A percentile compares a stretch with the other conserved stretches of the same genome.
Conservation (phyloP, 2,113 vertebrate genomes). For the Podarcis raffonei region DNA sequence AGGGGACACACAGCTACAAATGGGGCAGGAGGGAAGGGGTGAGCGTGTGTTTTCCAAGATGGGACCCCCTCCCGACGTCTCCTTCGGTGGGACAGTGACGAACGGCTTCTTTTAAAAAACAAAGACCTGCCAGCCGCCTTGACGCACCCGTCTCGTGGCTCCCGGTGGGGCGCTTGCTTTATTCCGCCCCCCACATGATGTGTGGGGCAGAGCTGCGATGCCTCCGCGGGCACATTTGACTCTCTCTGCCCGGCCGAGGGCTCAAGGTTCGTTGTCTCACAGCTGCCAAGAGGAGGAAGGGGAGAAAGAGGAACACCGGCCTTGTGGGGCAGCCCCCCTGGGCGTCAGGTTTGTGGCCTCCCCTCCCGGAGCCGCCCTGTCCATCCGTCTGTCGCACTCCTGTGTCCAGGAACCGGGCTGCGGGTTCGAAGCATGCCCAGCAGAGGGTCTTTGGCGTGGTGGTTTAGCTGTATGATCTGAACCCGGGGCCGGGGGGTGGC, state of each 20-base stretch:
- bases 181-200: neutral
- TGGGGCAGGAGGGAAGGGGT: neutral
- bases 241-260: neutral
- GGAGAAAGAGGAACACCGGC: neutral
- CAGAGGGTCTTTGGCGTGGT: constrained; percentile 60
- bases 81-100: neutral
- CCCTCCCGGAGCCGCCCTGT: neutral
- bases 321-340: no score
- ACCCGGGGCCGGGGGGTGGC: neutral
- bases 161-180: neutral
- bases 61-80: neutral
- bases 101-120: neutral
- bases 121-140: neutral
- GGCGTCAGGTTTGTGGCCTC: neutral
- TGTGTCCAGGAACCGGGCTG: constrained; percentile 21
- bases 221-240: neutral
- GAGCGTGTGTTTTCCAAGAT: neutral
- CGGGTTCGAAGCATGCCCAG: constrained; percentile 25
- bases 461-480: constrained; percentile 61
- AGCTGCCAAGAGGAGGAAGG: neutral
- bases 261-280: neutral
- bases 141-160: neutral
- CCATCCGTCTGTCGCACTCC: constrained; percentile 6
- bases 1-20: constrained; percentile 40
- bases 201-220: neutral